Evolutionary conservation across 2,888 invertebrate species (phyloP).

Genomic region (Lasioglossum villosulum): DNA sequence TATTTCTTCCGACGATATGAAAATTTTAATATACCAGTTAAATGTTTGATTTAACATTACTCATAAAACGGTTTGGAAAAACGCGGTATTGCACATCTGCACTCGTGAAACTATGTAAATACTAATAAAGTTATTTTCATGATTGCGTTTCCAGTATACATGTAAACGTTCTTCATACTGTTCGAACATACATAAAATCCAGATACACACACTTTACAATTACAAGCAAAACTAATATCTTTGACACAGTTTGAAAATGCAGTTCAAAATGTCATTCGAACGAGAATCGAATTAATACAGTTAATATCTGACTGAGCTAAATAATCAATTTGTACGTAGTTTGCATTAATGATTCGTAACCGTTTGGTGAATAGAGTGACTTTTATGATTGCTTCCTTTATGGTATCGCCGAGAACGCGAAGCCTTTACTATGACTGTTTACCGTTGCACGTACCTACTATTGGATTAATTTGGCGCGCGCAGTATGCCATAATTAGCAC

Average conservation of each 20-base stretch:
- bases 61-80: neutral
- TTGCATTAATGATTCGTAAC: neutral
- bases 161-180: neutral
- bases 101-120: neutral
- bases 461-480: slow-evolving; percentile 38
- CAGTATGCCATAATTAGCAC: slow-evolving; percentile 50
- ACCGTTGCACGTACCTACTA: slow-evolving; percentile 3
- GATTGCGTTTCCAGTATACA: neutral
- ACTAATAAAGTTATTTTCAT: neutral
- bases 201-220: neutral
- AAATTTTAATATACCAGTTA: neutral
- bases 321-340: neutral
- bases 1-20: neutral
- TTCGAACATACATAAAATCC: neutral
- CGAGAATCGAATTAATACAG: neutral
- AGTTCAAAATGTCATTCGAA: neutral
- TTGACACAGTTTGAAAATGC: neutral
- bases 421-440: slow-evolving; percentile 24
- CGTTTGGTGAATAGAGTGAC: neutral
- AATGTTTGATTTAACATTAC: neutral
- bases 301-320: neutral
- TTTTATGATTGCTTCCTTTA: neutral
- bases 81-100: neutral
- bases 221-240: neutral
- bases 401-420: neutral